These are phyloP conservation scores for Synanthedon tipuliformis DNA, from an alignment of 2,888 invertebrate species.

Conservation along the genomic window DNA sequence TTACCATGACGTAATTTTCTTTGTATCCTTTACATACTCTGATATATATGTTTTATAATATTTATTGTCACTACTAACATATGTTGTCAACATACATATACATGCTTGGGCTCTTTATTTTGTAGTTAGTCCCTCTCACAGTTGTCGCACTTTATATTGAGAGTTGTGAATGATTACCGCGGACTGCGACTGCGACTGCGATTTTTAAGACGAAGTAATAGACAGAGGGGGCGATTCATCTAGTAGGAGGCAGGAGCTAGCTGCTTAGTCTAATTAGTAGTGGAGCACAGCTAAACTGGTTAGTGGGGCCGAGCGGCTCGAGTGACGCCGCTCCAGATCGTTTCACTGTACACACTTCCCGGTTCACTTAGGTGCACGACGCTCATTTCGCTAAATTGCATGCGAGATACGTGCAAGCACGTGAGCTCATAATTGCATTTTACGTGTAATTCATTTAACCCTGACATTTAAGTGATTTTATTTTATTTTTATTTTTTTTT, in stretches of 20 bases:
- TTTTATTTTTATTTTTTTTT: no score
- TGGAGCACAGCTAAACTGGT: slow-evolving; percentile 50
- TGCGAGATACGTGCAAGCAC: slow-evolving; percentile 14
- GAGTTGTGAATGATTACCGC: slow-evolving; percentile 2
- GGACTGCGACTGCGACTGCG: no score
- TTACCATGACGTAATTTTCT: no score
- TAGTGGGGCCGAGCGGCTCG: slow-evolving; percentile 15
- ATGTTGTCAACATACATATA: no score
- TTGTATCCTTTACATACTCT: no score
- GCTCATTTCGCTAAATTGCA: slow-evolving; percentile 31
- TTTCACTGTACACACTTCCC: slow-evolving; percentile 20
- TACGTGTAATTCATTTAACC: not conserved
- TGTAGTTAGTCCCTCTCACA: slow-evolving; percentile 55
- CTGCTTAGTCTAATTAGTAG: slow-evolving; percentile 60
- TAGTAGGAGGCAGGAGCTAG: slow-evolving; percentile 20
- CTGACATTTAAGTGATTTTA: not conserved
- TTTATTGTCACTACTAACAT: no score
- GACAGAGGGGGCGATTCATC: not conserved
- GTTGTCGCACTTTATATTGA: slow-evolving; percentile 56
- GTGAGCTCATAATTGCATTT: not conserved
- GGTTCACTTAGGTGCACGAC: slow-evolving; percentile 10
- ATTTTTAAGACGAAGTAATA: no score
- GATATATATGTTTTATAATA: no score
- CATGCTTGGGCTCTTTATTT: slow-evolving; percentile 49
- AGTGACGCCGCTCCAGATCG: slow-evolving; percentile 9